Conservation (phyloP, 2,797 vertebrate species). For the Aldrovandia affinis region DNA sequence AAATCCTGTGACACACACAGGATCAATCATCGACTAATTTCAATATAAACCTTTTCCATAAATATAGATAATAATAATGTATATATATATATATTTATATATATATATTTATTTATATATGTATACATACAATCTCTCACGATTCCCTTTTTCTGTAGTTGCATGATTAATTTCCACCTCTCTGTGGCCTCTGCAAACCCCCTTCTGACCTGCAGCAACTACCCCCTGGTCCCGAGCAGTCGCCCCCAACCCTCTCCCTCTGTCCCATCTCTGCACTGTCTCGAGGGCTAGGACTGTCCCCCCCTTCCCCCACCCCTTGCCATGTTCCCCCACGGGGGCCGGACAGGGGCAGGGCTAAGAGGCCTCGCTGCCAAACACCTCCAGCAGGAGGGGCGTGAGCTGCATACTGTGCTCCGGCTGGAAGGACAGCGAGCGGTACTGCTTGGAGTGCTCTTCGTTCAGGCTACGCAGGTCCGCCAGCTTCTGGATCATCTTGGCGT, state of each 20-base stretch:
- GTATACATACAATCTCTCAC: slow-evolving; percentile 59
- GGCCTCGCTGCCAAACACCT: slow-evolving; percentile 86
- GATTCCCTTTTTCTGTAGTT: slow-evolving; percentile 58
- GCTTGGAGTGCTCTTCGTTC: slow-evolving; percentile 95
- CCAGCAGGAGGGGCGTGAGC: slow-evolving; percentile 88
- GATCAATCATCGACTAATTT: slow-evolving; percentile 23
- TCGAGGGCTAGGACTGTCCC: slow-evolving; percentile 20
- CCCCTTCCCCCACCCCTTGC: slow-evolving; percentile 5
- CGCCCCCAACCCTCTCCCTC: slow-evolving; percentile 38
- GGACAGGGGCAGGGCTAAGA: slow-evolving; percentile 70
- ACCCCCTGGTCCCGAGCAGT: slow-evolving; percentile 46
- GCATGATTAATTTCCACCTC: slow-evolving; percentile 34
- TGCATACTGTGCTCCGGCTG: slow-evolving; percentile 88
- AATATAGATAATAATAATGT: slow-evolving; percentile 66
- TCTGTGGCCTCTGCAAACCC: slow-evolving; percentile 26
- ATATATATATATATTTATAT: slow-evolving; percentile 57
- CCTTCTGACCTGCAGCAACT: slow-evolving; percentile 49
- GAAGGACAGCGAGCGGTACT: slow-evolving; percentile 91
- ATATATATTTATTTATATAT: slow-evolving; percentile 56
- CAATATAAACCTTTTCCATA: slow-evolving; percentile 56
- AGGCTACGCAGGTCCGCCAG: slow-evolving; percentile 93
- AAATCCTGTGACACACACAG: slow-evolving; percentile 49
- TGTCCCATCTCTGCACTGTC: slow-evolving; percentile 13
- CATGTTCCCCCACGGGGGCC: no score
- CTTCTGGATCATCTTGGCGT: slow-evolving; percentile 98